These are phyloP conservation scores for Gymnothorax javanicus DNA, from an alignment of 2,797 vertebrate species.

Conservation along the genomic window DNA sequence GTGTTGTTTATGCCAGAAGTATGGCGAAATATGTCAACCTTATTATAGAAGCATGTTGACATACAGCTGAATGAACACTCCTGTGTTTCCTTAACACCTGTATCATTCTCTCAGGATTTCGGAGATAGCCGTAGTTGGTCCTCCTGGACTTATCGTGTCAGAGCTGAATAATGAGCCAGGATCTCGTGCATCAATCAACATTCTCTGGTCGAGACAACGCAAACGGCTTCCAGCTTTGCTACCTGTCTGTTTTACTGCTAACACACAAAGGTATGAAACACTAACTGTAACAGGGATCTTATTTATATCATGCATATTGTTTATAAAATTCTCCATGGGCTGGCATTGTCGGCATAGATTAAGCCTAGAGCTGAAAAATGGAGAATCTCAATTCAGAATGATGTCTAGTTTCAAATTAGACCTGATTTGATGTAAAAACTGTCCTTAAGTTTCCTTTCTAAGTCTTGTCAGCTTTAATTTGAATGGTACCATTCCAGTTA, in stretches of 20 bases:
- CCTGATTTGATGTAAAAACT: too few species aligned
- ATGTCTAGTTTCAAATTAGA: too few species aligned
- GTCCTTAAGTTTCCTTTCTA: neutral
- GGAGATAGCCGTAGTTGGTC: conserved; percentile 67
- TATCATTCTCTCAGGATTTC: conserved; percentile 53
- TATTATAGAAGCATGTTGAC: neutral
- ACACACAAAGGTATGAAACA: conserved; percentile 61
- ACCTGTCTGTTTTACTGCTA: conserved; percentile 68
- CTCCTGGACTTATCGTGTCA: conserved; percentile 57
- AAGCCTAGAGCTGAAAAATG: too few species aligned
- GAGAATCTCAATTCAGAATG: too few species aligned
- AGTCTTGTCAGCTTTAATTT: neutral
- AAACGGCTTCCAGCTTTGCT: conserved; percentile 60
- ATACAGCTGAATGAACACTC: neutral
- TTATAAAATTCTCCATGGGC: neutral
- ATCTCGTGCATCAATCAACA: conserved; percentile 40
- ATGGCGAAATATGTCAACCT: neutral
- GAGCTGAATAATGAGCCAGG: conserved; percentile 31
- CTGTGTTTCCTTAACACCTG: neutral
- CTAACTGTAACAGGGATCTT: neutral
- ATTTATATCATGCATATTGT: neutral
- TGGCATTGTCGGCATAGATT: too few species aligned
- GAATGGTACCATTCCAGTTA: neutral
- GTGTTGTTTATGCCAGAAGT: neutral
- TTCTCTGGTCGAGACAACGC: conserved; percentile 61